Percentiles rank a stretch among this genome's conserved stretches.
Evolutionary conservation across 2,888 invertebrate species (phyloP).

Genomic region (Nephrotoma guestfalica): DNA sequence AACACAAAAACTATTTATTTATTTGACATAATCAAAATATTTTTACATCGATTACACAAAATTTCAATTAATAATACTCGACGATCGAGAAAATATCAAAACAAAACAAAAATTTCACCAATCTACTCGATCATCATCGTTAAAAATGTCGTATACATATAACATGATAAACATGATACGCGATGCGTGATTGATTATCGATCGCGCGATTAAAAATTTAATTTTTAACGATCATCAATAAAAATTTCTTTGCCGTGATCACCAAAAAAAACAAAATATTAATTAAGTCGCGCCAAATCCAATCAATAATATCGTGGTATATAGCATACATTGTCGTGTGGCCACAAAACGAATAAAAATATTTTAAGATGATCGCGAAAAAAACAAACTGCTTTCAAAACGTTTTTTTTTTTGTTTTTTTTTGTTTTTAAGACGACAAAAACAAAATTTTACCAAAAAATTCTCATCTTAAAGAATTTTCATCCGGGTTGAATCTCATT

Average conservation of each 20-base stretch:
- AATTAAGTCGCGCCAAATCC: slow-evolving; percentile 1
- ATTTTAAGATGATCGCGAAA: background rate
- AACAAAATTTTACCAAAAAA: background rate
- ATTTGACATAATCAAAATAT: no score
- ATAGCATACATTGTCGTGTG: background rate
- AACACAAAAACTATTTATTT: no score
- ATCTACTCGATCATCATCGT: background rate
- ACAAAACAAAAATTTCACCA: background rate
- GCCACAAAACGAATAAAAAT: background rate
- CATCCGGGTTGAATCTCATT: slow-evolving; percentile 4
- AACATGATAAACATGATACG: no score
- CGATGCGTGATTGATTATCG: background rate
- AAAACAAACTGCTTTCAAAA: background rate
- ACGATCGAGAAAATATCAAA: background rate
- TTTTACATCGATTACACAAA: no score
- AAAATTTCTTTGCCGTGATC: background rate
- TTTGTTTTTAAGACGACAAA: background rate
- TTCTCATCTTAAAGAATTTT: slow-evolving; percentile 4
- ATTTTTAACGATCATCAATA: background rate
- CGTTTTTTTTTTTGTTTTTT: background rate
- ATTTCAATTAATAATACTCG: no score
- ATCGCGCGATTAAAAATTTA: background rate
- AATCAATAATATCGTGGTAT: background rate
- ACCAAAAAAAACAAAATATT: background rate
- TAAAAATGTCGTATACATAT: background rate